A percentile compares a stretch with the other conserved stretches of the same genome.
Evolutionary conservation across 2,113 vertebrate genomes (phyloP).

Genomic region (Melanerpes aurifrons): DNA sequence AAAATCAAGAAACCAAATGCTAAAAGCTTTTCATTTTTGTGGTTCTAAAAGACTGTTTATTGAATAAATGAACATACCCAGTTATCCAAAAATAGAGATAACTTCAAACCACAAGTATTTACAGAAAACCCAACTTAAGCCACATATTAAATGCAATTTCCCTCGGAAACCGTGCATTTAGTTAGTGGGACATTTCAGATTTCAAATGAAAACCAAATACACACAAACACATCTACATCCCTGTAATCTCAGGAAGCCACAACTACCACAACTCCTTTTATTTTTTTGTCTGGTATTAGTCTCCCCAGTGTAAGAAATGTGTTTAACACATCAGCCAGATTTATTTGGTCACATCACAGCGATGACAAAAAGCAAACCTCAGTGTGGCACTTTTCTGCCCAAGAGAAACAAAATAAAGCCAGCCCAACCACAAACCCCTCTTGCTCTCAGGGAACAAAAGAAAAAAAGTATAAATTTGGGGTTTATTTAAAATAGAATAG

Average conservation of each 20-base stretch:
- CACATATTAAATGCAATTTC: conserved; percentile 59
- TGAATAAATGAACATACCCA: conserved; percentile 24
- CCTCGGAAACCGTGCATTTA: conserved; percentile 48
- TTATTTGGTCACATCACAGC: conserved; percentile 21
- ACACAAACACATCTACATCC: neutral
- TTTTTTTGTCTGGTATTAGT: conserved; percentile 14
- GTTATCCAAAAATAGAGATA: conserved; percentile 40
- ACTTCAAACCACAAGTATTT: conserved; percentile 55
- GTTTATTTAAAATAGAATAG: neutral
- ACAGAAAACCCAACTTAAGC: conserved; percentile 47
- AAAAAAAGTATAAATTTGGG: neutral
- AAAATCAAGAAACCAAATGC: neutral
- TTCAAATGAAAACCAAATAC: conserved; percentile 62
- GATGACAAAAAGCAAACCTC: conserved; percentile 2
- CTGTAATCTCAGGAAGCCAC: conserved; percentile 61
- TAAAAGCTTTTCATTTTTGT: conserved; percentile 50
- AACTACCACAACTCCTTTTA: conserved; percentile 39
- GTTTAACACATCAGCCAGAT: conserved; percentile 7
- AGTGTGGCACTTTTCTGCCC: neutral
- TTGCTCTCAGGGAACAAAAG: neutral
- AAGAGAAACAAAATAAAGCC: neutral
- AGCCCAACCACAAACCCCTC: neutral
- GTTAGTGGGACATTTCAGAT: conserved; percentile 48
- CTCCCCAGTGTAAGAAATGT: neutral
- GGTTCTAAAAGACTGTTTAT: conserved; percentile 1